A percentile compares a stretch with the other conserved stretches of the same genome.
phyloP scores from a whole-genome alignment of 1,140 invertebrate genomes.

The Plectrocnemia conspersa region DNA sequence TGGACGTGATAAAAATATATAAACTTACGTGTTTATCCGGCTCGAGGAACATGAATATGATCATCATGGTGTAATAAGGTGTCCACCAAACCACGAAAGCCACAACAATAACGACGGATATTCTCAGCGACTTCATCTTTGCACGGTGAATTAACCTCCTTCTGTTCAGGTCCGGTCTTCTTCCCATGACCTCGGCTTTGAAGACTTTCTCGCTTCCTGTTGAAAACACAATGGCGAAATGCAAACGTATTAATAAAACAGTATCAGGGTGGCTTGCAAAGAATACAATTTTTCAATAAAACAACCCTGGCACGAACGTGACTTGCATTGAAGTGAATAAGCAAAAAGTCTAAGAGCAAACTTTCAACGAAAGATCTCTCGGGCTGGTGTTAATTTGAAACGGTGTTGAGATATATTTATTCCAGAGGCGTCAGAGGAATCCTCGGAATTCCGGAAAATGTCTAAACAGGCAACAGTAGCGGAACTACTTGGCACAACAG shows the following conservation, averaged over 20 bases:
- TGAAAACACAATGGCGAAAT: constrained; percentile 34
- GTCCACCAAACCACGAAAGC: constrained; percentile 93
- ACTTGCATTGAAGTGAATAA: constrained; percentile 2
- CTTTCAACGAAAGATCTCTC: too few species aligned
- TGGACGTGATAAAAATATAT: constrained; percentile 1
- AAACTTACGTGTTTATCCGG: constrained; percentile 62
- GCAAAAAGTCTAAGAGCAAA: too few species aligned
- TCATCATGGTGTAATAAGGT: constrained; percentile 86
- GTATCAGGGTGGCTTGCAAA: constrained; percentile 1
- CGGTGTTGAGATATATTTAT: too few species aligned
- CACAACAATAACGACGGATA: constrained; percentile 77
- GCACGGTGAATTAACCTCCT: constrained; percentile 67
- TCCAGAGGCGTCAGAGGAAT: too few species aligned
- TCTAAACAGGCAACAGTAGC: too few species aligned
- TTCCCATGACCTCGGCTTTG: constrained; percentile 46
- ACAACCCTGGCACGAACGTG: neutral
- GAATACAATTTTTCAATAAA: constrained; percentile 2
- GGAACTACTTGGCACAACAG: too few species aligned
- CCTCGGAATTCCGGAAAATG: too few species aligned
- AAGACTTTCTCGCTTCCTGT: constrained; percentile 63
- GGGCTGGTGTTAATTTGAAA: too few species aligned
- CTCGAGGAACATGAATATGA: constrained; percentile 73
- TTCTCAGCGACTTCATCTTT: constrained; percentile 75
- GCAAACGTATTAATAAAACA: too few species aligned
- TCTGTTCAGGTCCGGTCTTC: constrained; percentile 56